Evolutionary conservation across 2,797 vertebrate species (phyloP).

Genomic region (Hippopotamyrus pictus): DNA sequence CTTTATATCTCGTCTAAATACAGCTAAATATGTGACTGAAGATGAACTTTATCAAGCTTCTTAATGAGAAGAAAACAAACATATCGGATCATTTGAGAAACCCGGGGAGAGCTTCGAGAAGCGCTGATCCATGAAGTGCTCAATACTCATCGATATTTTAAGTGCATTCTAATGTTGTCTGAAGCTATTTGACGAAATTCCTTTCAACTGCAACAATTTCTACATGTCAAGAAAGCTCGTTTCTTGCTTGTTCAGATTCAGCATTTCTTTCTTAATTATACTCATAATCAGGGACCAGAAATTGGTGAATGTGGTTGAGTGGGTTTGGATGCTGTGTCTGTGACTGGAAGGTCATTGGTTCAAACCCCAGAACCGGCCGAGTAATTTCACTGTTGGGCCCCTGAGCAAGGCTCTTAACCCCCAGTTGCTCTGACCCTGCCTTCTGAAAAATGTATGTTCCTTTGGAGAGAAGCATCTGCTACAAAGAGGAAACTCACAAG

Average conservation of each 20-base stretch:
- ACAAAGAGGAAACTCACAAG: not conserved
- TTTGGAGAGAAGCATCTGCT: not conserved
- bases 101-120: not conserved
- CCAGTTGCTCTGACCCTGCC: not conserved
- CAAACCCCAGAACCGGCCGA: not conserved
- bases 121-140: not conserved
- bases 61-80: not conserved
- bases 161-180: not conserved
- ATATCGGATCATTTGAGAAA: not conserved
- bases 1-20: not conserved
- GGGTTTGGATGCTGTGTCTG: not conserved
- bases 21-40: not conserved
- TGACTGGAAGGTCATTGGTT: not conserved
- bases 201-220: constrained; percentile 1
- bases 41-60: not conserved
- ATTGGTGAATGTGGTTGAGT: not conserved
- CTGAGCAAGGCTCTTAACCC: not conserved
- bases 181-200: not conserved
- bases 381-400: not conserved
- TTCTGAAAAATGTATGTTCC: not conserved
- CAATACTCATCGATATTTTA: not conserved
- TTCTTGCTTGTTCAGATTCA: not conserved
- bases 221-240: not conserved
- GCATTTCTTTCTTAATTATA: not conserved
- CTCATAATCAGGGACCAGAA: not conserved